Conservation (phyloP, 2,113 vertebrate genomes). For the Nansenia antarctica region DNA sequence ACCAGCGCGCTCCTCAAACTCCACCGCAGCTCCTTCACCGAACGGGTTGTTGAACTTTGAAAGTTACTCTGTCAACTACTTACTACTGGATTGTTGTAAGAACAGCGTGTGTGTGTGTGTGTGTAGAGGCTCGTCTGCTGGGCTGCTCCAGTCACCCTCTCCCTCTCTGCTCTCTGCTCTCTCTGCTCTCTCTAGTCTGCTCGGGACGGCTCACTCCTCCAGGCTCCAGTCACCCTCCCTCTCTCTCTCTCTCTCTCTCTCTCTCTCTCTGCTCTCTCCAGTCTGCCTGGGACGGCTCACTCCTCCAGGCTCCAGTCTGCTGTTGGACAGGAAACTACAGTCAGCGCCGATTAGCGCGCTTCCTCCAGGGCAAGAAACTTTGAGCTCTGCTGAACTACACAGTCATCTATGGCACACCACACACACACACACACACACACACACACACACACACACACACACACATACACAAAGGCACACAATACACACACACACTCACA, state of each 20-base stretch:
- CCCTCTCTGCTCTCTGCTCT: too few relatives aligned
- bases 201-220: too few relatives aligned
- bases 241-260: neutral
- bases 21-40: conserved; percentile 8
- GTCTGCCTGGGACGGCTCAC: conserved; percentile 43
- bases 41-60: neutral
- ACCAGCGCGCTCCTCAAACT: conserved; percentile 1
- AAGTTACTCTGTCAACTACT: too few relatives aligned
- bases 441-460: too few relatives aligned
- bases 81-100: neutral
- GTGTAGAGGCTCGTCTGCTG: too few relatives aligned
- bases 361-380: too few relatives aligned
- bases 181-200: too few relatives aligned
- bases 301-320: conserved; percentile 58
- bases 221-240: neutral
- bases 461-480: too few relatives aligned
- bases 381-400: too few relatives aligned
- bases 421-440: conserved; percentile 68
- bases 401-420: too few relatives aligned
- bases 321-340: conserved; percentile 77
- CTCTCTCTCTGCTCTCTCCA: conserved; percentile 11
- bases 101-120: neutral
- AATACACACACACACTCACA: too few relatives aligned
- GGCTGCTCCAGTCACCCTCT: too few relatives aligned
- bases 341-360: conserved; percentile 73